Percentiles rank a stretch among this genome's conserved stretches.
Conservation (phyloP, 2,797 vertebrate genomes). For the Pseudomugil gertrudae region DNA sequence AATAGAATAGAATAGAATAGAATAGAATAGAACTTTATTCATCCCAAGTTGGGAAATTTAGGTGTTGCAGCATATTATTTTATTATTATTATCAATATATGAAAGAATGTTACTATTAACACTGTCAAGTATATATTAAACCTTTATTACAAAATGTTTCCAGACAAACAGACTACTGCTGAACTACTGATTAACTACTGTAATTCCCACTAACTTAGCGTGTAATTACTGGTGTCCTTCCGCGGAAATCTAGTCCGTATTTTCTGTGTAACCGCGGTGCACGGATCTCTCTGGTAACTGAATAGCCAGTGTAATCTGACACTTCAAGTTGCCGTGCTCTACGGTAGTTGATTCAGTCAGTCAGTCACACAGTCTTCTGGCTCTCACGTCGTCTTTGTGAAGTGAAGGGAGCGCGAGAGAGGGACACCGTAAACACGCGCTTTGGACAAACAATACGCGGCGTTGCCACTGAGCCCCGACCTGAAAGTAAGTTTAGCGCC, state of each 20-base stretch:
- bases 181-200: neutral
- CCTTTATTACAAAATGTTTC: neutral
- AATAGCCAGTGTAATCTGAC: conserved; percentile 99
- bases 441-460: conserved; percentile 72
- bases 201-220: conserved; percentile 11
- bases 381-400: conserved; percentile 89
- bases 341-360: conserved; percentile 99
- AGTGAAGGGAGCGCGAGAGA: conserved; percentile 71
- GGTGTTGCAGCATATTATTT: too few relatives aligned
- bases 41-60: too few relatives aligned
- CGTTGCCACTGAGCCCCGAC: conserved; percentile 74
- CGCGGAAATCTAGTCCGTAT: conserved; percentile 84
- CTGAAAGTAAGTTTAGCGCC: conserved; percentile 91
- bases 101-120: too few relatives aligned
- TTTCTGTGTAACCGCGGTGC: conserved; percentile 88
- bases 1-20: too few relatives aligned
- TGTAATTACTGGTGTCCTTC: conserved; percentile 45
- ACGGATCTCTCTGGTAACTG: conserved; percentile 95
- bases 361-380: conserved; percentile 92
- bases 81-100: too few relatives aligned
- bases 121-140: neutral
- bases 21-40: too few relatives aligned
- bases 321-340: conserved; percentile 99
- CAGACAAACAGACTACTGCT: neutral
- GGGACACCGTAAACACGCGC: conserved; percentile 71